Evolutionary conservation across 2,888 invertebrate species (phyloP).

Genomic region (Drosophila birchii): DNA sequence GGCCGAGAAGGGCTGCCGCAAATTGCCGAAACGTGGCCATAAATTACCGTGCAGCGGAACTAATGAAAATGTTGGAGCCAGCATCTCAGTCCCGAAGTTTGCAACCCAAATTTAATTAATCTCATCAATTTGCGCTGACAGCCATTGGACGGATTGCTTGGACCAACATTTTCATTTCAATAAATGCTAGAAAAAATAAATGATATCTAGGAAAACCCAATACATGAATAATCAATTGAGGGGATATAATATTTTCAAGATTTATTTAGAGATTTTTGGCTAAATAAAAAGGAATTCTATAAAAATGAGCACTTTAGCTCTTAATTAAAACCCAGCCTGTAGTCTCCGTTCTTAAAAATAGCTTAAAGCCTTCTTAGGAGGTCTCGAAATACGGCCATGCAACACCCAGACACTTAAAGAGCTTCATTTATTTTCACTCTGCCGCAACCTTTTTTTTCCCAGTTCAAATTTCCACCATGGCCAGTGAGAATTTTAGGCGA

Average conservation of each 20-base stretch:
- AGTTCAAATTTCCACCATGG: slow-evolving; percentile 1
- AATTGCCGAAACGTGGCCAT: slow-evolving; percentile 63
- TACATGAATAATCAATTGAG: slow-evolving; percentile 1
- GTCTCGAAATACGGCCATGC: neutral
- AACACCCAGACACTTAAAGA: slow-evolving; percentile 2
- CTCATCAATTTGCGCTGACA: slow-evolving; percentile 70
- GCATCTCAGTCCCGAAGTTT: slow-evolving; percentile 27
- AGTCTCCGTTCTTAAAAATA: neutral
- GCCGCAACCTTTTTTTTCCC: neutral
- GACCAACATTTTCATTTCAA: neutral
- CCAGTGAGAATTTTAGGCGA: slow-evolving; percentile 19
- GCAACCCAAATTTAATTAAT: slow-evolving; percentile 71
- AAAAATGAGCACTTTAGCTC: neutral
- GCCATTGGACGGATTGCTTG: slow-evolving; percentile 43
- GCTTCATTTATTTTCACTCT: slow-evolving; percentile 11
- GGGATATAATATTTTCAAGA: neutral
- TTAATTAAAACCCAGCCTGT: neutral
- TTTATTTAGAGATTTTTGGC: too few relatives aligned
- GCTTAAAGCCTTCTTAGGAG: neutral
- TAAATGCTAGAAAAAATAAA: neutral
- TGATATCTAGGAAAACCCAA: neutral
- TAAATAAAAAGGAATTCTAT: neutral
- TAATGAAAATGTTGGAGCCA: slow-evolving; percentile 61
- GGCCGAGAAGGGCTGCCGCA: slow-evolving; percentile 31
- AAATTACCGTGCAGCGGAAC: slow-evolving; percentile 55